phyloP scores from a whole-genome alignment of 2,113 vertebrate genomes.

The Onychostruthus taczanowskii region DNA sequence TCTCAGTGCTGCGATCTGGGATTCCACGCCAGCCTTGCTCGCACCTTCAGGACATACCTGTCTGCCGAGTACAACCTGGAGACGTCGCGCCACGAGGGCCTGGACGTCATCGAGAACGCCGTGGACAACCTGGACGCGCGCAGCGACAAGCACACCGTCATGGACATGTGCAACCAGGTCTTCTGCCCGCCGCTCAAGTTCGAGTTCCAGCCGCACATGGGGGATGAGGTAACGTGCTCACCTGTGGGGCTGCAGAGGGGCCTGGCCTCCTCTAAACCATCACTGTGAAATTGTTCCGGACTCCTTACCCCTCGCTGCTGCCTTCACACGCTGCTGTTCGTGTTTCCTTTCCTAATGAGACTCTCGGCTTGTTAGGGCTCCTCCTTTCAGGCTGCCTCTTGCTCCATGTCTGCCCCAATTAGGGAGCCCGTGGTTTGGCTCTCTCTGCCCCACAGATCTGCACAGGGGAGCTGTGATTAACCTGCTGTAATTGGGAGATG shows the following conservation, averaged over 20 bases:
- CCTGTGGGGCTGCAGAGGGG: background rate
- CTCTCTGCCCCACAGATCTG: background rate
- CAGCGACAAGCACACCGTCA: conserved; percentile 97
- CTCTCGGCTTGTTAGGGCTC: background rate
- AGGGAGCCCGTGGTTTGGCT: background rate
- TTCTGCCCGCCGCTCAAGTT: conserved; percentile 98
- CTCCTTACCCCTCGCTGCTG: background rate
- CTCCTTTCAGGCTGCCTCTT: background rate
- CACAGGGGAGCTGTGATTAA: background rate
- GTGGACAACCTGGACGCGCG: conserved; percentile 96
- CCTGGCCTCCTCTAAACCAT: background rate
- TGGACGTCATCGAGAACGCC: conserved; percentile 92
- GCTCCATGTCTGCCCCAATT: background rate
- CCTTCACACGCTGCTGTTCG: rapidly evolving
- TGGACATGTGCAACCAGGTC: conserved; percentile 99
- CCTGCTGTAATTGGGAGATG: background rate
- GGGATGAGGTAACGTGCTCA: conserved; percentile 83
- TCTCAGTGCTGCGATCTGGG: conserved; percentile 94
- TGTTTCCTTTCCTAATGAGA: background rate
- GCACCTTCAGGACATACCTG: conserved; percentile 94
- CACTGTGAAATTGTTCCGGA: background rate
- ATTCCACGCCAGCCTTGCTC: conserved; percentile 92
- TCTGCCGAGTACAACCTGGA: conserved; percentile 98
- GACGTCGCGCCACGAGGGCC: conserved; percentile 93
- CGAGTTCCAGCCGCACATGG: conserved; percentile 98